A percentile compares a stretch with the other conserved stretches of the same genome.
Evolutionary conservation across 2,797 vertebrate species (phyloP).

Genomic region (Brotula barbata): DNA sequence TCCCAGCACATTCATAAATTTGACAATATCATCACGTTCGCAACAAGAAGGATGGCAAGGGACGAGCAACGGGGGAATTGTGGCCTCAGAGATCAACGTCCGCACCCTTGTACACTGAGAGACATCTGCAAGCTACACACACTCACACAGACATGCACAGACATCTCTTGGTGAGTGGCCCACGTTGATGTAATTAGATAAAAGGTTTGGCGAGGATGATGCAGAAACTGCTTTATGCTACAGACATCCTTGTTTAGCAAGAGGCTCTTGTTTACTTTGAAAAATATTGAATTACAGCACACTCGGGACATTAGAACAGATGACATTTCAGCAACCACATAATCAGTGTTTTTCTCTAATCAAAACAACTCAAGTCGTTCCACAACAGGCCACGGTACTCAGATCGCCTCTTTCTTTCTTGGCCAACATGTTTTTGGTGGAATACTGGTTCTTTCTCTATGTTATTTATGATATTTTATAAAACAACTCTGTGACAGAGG

Average conservation of each 20-base stretch:
- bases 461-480: constrained; percentile 12
- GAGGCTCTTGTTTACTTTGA: constrained; percentile 12
- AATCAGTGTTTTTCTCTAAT: constrained; percentile 10
- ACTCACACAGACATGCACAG: neutral
- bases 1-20: constrained; percentile 9
- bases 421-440: neutral
- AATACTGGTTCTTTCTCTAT: constrained; percentile 7
- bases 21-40: constrained; percentile 6
- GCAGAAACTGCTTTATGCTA: constrained; percentile 8
- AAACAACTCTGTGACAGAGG: constrained; percentile 1
- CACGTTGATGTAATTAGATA: constrained; percentile 36
- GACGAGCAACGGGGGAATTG: constrained; percentile 48
- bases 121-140: constrained; percentile 20
- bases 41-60: constrained; percentile 24
- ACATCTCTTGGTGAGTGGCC: constrained; percentile 8
- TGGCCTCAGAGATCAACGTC: constrained; percentile 48
- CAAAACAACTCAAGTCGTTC: constrained; percentile 15
- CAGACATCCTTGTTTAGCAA: constrained; percentile 34
- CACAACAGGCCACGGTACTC: constrained; percentile 2
- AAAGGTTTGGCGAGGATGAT: constrained; percentile 31
- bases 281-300: constrained; percentile 22
- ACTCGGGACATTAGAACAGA: constrained; percentile 18
- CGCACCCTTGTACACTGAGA: constrained; percentile 37
- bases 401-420: constrained; percentile 17
- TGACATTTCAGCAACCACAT: constrained; percentile 27